Evolutionary conservation across 2,113 vertebrate genomes (phyloP).

Genomic region (Apistogramma diplotaenia): DNA sequence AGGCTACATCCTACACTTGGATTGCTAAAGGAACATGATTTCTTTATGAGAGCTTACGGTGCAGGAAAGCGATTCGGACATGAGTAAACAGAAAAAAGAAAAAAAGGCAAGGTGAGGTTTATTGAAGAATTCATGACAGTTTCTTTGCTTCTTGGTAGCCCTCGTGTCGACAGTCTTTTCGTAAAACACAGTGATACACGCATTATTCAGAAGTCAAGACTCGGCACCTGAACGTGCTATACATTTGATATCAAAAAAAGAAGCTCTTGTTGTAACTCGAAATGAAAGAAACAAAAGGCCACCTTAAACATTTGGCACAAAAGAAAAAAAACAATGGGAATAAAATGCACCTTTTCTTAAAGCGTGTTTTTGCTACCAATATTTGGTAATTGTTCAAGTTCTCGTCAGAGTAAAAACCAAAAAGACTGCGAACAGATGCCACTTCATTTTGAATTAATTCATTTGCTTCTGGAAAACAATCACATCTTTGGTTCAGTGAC

Average conservation of each 20-base stretch:
- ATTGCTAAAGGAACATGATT: conserved; percentile 39
- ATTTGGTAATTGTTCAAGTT: conserved; percentile 33
- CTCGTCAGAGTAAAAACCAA: background rate
- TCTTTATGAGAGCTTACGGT: conserved; percentile 33
- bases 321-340: background rate
- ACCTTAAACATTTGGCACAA: conserved; percentile 45
- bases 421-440: background rate
- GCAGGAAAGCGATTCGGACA: conserved; percentile 25
- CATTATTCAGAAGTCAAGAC: conserved; percentile 12
- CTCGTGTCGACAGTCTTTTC: conserved; percentile 30
- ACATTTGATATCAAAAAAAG: background rate
- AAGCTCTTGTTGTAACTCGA: background rate
- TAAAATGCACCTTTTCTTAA: background rate
- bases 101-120: conserved; percentile 65
- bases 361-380: conserved; percentile 12
- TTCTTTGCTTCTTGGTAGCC: conserved; percentile 42
- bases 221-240: conserved; percentile 18
- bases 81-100: conserved; percentile 18
- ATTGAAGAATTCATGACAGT: conserved; percentile 58
- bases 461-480: conserved; percentile 3
- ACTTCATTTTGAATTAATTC: conserved; percentile 8
- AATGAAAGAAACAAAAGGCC: conserved; percentile 8
- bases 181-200: conserved; percentile 36
- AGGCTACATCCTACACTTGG: conserved; percentile 43
- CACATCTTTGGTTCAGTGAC: conserved; percentile 50